These are phyloP conservation scores for Manacus vitellinus DNA, from an alignment of 2,113 vertebrate species.

Conservation along the genomic window DNA sequence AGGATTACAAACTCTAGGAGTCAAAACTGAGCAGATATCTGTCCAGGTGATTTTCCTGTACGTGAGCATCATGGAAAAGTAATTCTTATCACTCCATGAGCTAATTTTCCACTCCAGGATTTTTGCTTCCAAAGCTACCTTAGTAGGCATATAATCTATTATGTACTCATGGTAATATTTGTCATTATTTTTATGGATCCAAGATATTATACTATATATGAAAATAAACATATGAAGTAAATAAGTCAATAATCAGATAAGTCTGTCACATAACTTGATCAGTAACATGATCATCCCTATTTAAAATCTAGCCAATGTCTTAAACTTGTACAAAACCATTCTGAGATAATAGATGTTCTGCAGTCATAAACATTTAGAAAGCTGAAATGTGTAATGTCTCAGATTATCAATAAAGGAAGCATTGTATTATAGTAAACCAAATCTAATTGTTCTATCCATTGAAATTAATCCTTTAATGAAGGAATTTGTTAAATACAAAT, in stretches of 20 bases:
- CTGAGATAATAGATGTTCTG: not conserved
- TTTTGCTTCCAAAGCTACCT: not conserved
- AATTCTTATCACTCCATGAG: not conserved
- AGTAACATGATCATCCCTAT: not conserved
- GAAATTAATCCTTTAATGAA: not conserved
- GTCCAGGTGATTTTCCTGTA: not conserved
- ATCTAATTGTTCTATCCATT: not conserved
- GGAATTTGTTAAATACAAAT: not conserved
- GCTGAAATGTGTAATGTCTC: not conserved
- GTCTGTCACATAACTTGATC: rapidly evolving
- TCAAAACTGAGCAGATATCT: not conserved
- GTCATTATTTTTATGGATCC: not conserved
- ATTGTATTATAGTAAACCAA: not conserved
- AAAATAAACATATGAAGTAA: not conserved
- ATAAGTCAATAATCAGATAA: not conserved
- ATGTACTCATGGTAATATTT: not conserved
- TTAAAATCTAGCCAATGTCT: not conserved
- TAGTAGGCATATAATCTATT: not conserved
- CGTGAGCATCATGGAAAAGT: not conserved
- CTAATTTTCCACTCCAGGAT: not conserved
- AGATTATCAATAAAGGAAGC: not conserved
- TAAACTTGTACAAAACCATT: not conserved
- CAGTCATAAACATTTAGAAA: not conserved
- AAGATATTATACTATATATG: not conserved
- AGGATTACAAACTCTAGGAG: not conserved